A percentile compares a stretch with the other conserved stretches of the same genome.
phyloP scores from a whole-genome alignment of 2,888 invertebrate genomes.

The Cylindroiulus punctatus region DNA sequence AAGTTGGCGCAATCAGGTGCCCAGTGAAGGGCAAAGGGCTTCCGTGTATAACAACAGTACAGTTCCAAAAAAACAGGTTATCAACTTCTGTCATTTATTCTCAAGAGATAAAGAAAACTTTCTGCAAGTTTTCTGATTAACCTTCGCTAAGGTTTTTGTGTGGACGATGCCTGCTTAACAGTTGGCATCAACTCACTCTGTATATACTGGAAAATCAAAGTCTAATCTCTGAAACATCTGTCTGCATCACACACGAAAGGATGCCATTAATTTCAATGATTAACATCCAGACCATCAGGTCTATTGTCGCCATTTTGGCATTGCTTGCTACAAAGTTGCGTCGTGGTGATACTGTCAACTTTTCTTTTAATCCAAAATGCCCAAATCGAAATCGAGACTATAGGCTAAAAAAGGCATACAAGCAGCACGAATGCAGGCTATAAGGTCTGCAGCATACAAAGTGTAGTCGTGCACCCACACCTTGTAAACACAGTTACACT shows the following conservation, averaged over 20 bases:
- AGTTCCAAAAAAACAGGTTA: not conserved
- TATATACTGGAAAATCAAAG: not conserved
- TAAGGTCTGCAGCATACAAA: not conserved
- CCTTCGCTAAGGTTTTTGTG: not conserved
- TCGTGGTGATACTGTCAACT: not conserved
- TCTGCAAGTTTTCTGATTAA: not conserved
- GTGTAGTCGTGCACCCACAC: not conserved
- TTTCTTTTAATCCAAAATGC: not conserved
- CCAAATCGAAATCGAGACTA: not conserved
- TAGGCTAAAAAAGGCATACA: not conserved
- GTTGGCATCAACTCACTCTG: not conserved
- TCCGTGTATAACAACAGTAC: not conserved
- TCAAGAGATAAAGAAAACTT: not conserved
- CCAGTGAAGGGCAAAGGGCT: not conserved
- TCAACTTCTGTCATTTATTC: not conserved
- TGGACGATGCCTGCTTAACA: not conserved
- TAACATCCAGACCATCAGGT: not conserved
- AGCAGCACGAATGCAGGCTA: not conserved
- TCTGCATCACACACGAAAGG: constrained; percentile 2
- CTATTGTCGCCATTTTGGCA: not conserved
- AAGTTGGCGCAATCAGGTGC: not conserved
- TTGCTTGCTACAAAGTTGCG: not conserved
- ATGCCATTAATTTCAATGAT: not conserved
- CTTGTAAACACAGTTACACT: not conserved
- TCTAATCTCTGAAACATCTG: not conserved